Evolutionary conservation across 2,113 vertebrate genomes (phyloP).

Genomic region (Archocentrus centrarchus): DNA sequence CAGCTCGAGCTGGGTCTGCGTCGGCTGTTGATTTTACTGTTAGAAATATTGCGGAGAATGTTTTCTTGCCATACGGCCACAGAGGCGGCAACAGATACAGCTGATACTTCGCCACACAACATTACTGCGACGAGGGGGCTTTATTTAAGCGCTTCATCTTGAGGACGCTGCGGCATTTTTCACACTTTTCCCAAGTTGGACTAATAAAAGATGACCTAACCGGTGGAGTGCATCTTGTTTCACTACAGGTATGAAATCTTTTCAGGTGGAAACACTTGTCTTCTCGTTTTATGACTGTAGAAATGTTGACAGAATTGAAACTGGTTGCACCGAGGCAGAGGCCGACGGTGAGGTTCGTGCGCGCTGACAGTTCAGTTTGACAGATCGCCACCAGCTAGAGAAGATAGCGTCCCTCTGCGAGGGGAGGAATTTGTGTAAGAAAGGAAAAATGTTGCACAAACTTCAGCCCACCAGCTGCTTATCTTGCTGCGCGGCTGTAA

Average conservation of each 20-base stretch:
- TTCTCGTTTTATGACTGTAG: background rate
- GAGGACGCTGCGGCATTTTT: conserved; percentile 46
- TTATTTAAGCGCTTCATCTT: background rate
- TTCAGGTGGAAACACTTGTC: background rate
- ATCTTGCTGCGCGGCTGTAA: conserved; percentile 2
- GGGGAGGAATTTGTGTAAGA: background rate
- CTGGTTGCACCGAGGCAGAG: conserved; percentile 27
- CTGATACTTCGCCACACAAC: conserved; percentile 30
- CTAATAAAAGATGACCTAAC: conserved; percentile 67
- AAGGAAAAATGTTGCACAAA: background rate
- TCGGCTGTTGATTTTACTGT: conserved; percentile 49
- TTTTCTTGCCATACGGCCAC: conserved; percentile 6
- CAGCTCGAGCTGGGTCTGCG: conserved; percentile 38
- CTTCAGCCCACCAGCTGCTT: background rate
- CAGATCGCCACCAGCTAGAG: background rate
- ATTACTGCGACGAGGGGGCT: background rate
- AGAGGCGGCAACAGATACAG: background rate
- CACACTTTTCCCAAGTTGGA: conserved; percentile 23
- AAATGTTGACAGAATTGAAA: background rate
- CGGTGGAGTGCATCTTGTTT: conserved; percentile 11
- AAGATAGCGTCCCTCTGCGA: background rate
- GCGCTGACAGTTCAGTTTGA: background rate
- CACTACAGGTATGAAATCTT: conserved; percentile 59
- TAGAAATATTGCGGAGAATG: conserved; percentile 33
- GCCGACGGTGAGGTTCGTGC: conserved; percentile 31